Percentiles rank a stretch among this genome's conserved stretches.
Conservation (phyloP, 2,797 vertebrate species). For the Etheostoma nigrum region DNA sequence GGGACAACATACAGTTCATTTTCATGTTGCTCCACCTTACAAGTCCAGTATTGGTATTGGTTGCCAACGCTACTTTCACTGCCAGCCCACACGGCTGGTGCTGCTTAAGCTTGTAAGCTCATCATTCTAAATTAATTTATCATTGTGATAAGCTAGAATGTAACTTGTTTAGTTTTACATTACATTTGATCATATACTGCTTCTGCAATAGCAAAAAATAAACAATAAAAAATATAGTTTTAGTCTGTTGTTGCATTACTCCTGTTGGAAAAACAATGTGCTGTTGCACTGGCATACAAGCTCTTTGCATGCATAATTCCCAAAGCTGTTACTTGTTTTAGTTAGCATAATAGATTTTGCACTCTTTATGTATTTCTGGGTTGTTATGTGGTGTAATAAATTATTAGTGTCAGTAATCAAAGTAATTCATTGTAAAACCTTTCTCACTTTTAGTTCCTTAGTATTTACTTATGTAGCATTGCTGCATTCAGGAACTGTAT, state of each 20-base stretch:
- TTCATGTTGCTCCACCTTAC: slow-evolving; percentile 10
- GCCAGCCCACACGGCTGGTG: neutral
- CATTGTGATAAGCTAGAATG: neutral
- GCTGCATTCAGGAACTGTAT: neutral
- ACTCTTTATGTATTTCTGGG: slow-evolving; percentile 15
- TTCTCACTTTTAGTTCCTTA: slow-evolving; percentile 6
- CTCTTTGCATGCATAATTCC: neutral
- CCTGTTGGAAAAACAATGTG: slow-evolving; percentile 6
- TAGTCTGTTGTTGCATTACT: slow-evolving; percentile 9
- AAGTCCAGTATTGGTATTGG: neutral
- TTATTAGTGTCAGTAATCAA: slow-evolving; percentile 3
- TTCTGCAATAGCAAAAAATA: neutral
- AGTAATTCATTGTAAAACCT: slow-evolving; percentile 13
- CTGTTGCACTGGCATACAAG: neutral
- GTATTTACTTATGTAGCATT: neutral
- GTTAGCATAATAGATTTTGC: slow-evolving; percentile 40
- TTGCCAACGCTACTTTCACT: neutral
- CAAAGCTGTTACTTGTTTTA: slow-evolving; percentile 41
- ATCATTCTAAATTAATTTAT: neutral
- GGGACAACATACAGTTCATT: slow-evolving; percentile 15
- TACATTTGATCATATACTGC: neutral
- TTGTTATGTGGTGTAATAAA: slow-evolving; percentile 26
- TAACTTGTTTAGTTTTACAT: neutral
- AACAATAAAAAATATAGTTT: slow-evolving; percentile 6
- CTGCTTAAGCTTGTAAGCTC: slow-evolving; percentile 1